These are phyloP conservation scores for Campoplex capitator DNA, from an alignment of 2,888 invertebrate genomes.

Conservation along the genomic window DNA sequence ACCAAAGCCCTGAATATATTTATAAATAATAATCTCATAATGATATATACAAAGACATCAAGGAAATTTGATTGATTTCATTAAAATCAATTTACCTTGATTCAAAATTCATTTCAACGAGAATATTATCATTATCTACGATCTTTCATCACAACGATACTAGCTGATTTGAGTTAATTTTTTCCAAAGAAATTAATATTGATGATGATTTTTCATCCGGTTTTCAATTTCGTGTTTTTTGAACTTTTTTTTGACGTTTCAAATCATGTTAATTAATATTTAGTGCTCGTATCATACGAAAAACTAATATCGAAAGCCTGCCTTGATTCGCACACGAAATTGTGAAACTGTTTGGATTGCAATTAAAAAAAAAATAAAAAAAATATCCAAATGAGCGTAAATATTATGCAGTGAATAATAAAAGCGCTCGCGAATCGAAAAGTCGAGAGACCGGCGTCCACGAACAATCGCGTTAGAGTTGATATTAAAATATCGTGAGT, in stretches of 20 bases:
- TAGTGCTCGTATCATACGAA: neutral
- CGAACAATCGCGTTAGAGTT: constrained; percentile 45
- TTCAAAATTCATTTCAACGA: neutral
- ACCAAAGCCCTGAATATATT: neutral
- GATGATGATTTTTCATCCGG: neutral
- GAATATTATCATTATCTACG: neutral
- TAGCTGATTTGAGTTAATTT: neutral
- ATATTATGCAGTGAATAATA: constrained; percentile 1
- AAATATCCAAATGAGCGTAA: neutral
- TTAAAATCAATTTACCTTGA: neutral
- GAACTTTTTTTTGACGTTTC: neutral
- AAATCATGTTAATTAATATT: neutral
- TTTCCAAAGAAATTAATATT: neutral
- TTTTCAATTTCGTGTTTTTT: neutral
- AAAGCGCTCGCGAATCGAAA: constrained; percentile 15
- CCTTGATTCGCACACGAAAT: too few relatives aligned
- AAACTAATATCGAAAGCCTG: neutral
- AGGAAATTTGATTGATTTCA: constrained; percentile 7
- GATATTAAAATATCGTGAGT: constrained; percentile 42
- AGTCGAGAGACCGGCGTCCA: constrained; percentile 1
- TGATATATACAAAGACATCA: neutral
- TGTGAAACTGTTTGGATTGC: neutral
- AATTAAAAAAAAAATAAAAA: neutral
- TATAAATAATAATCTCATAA: neutral
- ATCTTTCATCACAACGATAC: neutral